A percentile compares a stretch with the other conserved stretches of the same genome.
Evolutionary conservation across 2,797 vertebrate species (phyloP).

Genomic region (Otus scops): DNA sequence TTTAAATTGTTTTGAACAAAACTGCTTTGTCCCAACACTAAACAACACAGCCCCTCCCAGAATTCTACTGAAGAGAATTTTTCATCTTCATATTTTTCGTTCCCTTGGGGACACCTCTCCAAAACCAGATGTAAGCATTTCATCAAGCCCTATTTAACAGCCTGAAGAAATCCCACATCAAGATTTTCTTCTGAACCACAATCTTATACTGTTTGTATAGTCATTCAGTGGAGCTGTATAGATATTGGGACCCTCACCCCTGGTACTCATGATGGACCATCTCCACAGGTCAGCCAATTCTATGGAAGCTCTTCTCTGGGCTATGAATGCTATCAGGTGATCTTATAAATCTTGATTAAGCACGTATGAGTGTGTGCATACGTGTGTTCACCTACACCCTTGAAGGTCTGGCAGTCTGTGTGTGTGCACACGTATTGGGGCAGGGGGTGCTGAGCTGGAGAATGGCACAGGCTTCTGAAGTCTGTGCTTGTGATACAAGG

Average conservation of each 20-base stretch:
- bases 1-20: neutral
- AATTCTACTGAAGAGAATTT: neutral
- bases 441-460: neutral
- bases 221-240: neutral
- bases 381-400: rapidly evolving
- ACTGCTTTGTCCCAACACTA: neutral
- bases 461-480: neutral
- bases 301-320: neutral
- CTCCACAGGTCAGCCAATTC: neutral
- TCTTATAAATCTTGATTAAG: neutral
- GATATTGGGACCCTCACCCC: neutral
- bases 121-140: neutral
- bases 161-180: neutral
- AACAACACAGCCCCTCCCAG: neutral
- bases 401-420: neutral
- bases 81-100: neutral
- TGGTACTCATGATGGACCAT: no score
- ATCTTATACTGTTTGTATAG: neutral
- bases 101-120: neutral
- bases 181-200: neutral
- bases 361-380: no score
- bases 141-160: neutral
- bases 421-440: rapidly evolving
- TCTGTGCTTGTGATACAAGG: neutral
- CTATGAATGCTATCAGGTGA: neutral